Evolutionary conservation across 2,797 vertebrate species (phyloP), one percentile per base, ranked within the genome.

Genomic region (Sus cebifrons): DNA sequence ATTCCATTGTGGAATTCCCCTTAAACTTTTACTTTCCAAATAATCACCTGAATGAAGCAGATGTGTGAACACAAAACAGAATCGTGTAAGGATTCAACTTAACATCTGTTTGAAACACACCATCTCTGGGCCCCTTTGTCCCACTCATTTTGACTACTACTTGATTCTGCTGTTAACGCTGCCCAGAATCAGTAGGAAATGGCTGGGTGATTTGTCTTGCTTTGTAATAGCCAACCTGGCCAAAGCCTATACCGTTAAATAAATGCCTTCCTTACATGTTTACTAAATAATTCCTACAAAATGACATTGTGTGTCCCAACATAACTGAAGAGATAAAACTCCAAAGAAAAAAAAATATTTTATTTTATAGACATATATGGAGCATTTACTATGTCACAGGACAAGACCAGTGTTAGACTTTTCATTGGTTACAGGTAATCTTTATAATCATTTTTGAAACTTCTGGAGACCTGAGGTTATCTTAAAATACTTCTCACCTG

Each of bases 251-350:
- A 74, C 12, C 23, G n/a, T 25, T 36, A 82, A 74, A 70, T n/a
- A 87, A 89, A 78, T 71, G 13, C 54, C 58, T n/a, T 70, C 27
- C 2, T 92, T 77, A 84, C 29, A 15, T 44, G 12, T 36, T 95
- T 92, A 40, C 60, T 54, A 87, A 78, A 77, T 83, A 75, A 75
- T 49, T 81, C 88, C 62, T 93, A 93, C 32, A 85, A 92, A 95
- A 81, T 70, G 25, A 23, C 29, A 70, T 85, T 44, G 1, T 88
- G 1, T 86, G n/a, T n/a, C 11, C 40, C 12, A 91, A 58, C 23
- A 67, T 77, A 79, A 74, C 58, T 65, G 73, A 89, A 84, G 74
- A 95, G 52, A 60, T 6, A 52, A 64, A 94, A 89, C 20, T 44
- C 29, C 5, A 32, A 32, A n/a, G 2, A 27, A 40, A 27, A 93